Evolutionary conservation across 1,140 invertebrate species (phyloP).

Genomic region (Schlechtendalia chinensis): DNA sequence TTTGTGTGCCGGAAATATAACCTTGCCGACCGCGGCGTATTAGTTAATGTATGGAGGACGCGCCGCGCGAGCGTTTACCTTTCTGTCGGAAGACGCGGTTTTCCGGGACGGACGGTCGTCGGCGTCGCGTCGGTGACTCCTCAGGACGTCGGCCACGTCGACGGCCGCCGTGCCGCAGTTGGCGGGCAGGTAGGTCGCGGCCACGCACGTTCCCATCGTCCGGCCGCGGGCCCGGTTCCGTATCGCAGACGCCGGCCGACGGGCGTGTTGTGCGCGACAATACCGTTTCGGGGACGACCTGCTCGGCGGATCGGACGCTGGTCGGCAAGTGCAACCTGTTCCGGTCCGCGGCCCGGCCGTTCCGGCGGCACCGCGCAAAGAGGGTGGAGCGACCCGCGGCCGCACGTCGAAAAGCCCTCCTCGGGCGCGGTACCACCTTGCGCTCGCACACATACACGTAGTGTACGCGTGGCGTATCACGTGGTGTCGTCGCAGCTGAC

Average conservation of each 20-base stretch:
- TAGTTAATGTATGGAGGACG: too few species aligned
- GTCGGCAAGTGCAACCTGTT: slow-evolving; percentile 42
- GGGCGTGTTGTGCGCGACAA: too few species aligned
- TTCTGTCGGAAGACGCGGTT: neutral
- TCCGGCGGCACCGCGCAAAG: neutral
- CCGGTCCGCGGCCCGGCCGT: neutral
- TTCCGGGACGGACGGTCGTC: neutral
- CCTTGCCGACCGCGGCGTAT: too few species aligned
- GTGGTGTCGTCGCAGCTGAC: slow-evolving; percentile 17
- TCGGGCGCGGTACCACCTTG: slow-evolving; percentile 34
- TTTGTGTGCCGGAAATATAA: too few species aligned
- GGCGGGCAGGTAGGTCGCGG: neutral
- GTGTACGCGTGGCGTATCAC: neutral
- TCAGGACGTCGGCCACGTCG: neutral
- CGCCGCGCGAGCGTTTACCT: neutral
- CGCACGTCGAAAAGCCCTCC: neutral
- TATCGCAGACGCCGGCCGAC: too few species aligned
- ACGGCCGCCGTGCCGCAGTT: neutral
- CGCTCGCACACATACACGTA: neutral
- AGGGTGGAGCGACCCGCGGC: slow-evolving; percentile 32
- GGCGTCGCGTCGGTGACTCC: neutral
- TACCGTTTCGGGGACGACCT: slow-evolving; percentile 11
- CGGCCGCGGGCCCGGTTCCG: too few species aligned
- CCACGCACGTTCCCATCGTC: neutral
- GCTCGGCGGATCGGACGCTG: slow-evolving; percentile 30